These are phyloP conservation scores for Kradibia gibbosae DNA, from an alignment of 1,140 invertebrate species.

Conservation along the genomic window DNA sequence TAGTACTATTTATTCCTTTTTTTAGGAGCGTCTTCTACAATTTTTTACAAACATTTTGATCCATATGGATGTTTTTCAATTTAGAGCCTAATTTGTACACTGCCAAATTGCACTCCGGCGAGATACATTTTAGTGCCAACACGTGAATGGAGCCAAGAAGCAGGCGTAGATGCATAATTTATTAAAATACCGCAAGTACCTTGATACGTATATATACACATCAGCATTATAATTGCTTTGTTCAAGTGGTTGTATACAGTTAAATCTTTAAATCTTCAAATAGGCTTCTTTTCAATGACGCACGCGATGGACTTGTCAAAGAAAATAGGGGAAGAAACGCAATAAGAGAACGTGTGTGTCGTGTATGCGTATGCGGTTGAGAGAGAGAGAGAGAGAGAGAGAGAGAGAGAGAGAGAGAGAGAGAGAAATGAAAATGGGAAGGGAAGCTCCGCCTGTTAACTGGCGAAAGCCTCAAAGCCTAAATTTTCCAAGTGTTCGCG, in stretches of 20 bases:
- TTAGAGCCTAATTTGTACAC: background rate
- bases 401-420: slow-evolving; percentile 36
- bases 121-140: slow-evolving; percentile 25
- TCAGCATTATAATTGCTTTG: background rate
- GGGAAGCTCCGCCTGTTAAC: background rate
- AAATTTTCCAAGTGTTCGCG: slow-evolving; percentile 42
- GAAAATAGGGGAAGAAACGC: too few relatives aligned
- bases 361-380: too few relatives aligned
- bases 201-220: background rate
- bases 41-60: background rate
- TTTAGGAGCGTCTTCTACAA: background rate
- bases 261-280: slow-evolving; percentile 50
- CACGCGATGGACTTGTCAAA: slow-evolving; percentile 47
- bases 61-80: background rate
- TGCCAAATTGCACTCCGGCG: background rate
- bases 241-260: background rate
- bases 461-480: slow-evolving; percentile 34
- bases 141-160: background rate
- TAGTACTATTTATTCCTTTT: background rate
- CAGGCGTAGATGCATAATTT: background rate
- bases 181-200: background rate
- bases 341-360: too few relatives aligned
- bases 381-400: slow-evolving; percentile 32
- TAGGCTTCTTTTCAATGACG: slow-evolving; percentile 33
- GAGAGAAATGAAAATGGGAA: background rate